Conservation (phyloP, 2,888 invertebrate genomes). For the Euclidia mi region DNA sequence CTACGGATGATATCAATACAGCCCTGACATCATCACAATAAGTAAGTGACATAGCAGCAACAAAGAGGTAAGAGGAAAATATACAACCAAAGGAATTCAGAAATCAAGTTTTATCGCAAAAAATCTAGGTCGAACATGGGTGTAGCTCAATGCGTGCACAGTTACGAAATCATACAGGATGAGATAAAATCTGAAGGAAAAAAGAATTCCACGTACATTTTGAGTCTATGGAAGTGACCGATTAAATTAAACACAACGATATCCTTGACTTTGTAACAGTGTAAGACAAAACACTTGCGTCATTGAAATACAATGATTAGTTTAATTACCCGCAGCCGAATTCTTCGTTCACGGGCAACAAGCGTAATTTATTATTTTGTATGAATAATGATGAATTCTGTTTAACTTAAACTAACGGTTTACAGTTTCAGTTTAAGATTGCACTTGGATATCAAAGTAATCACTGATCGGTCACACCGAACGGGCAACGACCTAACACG, state of each 20-base stretch:
- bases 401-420: slow-evolving; percentile 46
- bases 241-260: slow-evolving; percentile 59
- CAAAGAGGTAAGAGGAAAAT: slow-evolving; percentile 38
- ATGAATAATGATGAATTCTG: slow-evolving; percentile 26
- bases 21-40: slow-evolving; percentile 28
- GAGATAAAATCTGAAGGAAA: slow-evolving; percentile 70
- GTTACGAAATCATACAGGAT: slow-evolving; percentile 61
- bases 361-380: slow-evolving; percentile 16
- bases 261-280: slow-evolving; percentile 75
- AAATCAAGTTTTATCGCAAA: slow-evolving; percentile 32
- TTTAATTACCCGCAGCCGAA: slow-evolving; percentile 32
- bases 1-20: slow-evolving; percentile 41
- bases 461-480: slow-evolving; percentile 78
- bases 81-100: slow-evolving; percentile 31
- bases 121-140: slow-evolving; percentile 49
- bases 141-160: slow-evolving; percentile 47
- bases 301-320: slow-evolving; percentile 30
- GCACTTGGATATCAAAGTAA: slow-evolving; percentile 66
- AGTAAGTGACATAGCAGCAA: slow-evolving; percentile 41
- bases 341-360: slow-evolving; percentile 30
- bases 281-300: slow-evolving; percentile 50
- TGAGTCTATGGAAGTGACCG: slow-evolving; percentile 70
- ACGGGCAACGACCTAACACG: slow-evolving; percentile 79
- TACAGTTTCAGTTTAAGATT: slow-evolving; percentile 60
- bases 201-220: slow-evolving; percentile 73